Base-by-base conservation (phyloP, 2,797 vertebrate species). In the Spea hammondii region DNA sequence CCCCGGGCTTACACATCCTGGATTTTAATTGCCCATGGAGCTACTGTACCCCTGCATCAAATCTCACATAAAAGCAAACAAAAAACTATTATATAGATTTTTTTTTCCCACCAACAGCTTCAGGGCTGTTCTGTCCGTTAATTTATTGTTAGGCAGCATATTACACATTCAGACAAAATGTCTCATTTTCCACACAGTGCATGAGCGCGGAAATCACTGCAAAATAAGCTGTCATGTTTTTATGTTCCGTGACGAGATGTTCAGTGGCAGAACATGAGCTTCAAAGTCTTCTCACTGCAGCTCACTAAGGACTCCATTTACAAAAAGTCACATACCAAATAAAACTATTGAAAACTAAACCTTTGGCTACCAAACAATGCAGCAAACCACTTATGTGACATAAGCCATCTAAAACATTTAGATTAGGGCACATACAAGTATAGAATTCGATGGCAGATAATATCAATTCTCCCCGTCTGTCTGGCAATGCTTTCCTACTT, bases 181-280 rank as follows among this genome's bases (percentile, higher is more conserved):
- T 81, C 74, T 81, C 79, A 81, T 81, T 81, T 72, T 81, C 57
- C 71, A 72, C 68, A 70, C 78, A 69, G 78, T 62, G 67, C 60
- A 65, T 70, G 67, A 71, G 53, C 66, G 49, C 72, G 68, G 74
- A 72, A 81, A 77, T 81, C 79, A 77, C 74, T 77, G 74, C 64
- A 81, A 76, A 77, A 81, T 76, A 81, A 81, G 74, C 79, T 81
- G 79, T 81, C 74, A 72, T 81, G 79, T 81, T 76, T 68, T 80
- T 76, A 70, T 66, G 79, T 72, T 68, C 69, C 17, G 69, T 81
- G 74, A 77, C 70, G 74, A 77, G 73, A 80, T 76, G 59, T 74
- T 70, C 72, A 80, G 67, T 75, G 79, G 72, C 72, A 80, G 72
- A 80, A 80, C 79, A 80, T 59, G 79, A 70, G 72, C 73, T 80